Conservation (phyloP, 2,797 vertebrate genomes). For the Enteromius radiatus region DNA sequence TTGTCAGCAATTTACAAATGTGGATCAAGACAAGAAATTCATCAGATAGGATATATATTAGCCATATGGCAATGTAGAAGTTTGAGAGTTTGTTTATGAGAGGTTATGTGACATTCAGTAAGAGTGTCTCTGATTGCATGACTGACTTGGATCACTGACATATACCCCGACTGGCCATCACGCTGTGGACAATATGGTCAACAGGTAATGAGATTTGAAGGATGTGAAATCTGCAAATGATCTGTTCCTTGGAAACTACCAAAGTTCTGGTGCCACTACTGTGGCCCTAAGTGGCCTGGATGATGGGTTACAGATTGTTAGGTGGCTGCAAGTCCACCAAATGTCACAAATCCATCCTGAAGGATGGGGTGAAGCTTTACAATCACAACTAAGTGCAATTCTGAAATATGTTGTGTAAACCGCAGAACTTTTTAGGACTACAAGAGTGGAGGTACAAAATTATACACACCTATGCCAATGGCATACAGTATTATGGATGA, state of each 20-base stretch:
- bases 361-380: conserved; percentile 3
- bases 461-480: background rate
- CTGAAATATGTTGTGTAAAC: background rate
- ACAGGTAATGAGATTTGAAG: background rate
- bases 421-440: background rate
- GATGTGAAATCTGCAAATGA: conserved; percentile 30
- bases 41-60: background rate
- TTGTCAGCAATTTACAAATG: background rate
- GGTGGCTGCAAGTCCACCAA: background rate
- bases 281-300: background rate
- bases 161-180: background rate
- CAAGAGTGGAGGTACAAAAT: background rate
- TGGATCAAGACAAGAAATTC: background rate
- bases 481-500: background rate
- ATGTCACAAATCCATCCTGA: conserved; percentile 23
- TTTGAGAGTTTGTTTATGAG: background rate
- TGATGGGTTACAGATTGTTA: conserved; percentile 16
- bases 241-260: background rate
- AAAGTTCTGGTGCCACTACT: background rate
- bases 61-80: background rate
- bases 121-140: background rate
- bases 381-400: background rate
- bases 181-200: background rate
- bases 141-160: background rate
- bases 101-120: background rate